Evolutionary conservation across 2,888 invertebrate genomes (phyloP), one percentile per base, ranked within the genome.

Genomic region (Aporophyla lueneburgensis): DNA sequence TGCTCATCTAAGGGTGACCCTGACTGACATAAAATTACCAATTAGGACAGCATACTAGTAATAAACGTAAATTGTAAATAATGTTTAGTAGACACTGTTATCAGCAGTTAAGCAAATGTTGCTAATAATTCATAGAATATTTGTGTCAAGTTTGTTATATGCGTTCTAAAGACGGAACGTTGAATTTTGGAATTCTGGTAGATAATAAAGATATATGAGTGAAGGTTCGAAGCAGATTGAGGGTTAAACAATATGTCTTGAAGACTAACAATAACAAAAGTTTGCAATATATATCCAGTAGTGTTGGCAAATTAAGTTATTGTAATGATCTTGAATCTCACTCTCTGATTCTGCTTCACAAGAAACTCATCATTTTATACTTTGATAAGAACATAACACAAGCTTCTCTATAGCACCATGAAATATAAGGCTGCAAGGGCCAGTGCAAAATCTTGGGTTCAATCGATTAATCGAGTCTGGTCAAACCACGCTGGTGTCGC

Each of bases 11-110:
- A 59, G 70, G 72, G 61, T 66, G 81, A 76, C 86, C 81, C 53
- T 86, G 82, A 71, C 78, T 78, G 10, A 81, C 71, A 82, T 87
- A 76, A 73, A 85, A 78, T 77, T 74, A 78, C 76, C 62, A 87
- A 73, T 76, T 82, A 80, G 72, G 76, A 73, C 54, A 77, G n/a
- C 40, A 40, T 54, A 75, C 53, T 74, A 65, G 40, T 56, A 70
- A 66, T 58, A 71, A 71, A 69, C 24, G 24, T 71, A 71, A 70
- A 69, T 61, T 59, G 54, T 74, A 67, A 24, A 24, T 46, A 70
- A 54, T 62, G 27, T 68, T 66, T 21, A 56, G 56, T 63, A 16
- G 62, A 54, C 27, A 69, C 46, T 67, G 71, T 78, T 86, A 79
- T 83, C 79, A 62, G 56, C 74, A 70, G 75, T 53, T 70, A 27